phyloP scores from a whole-genome alignment of 2,888 invertebrate genomes.

The Crossocerus cetratus region DNA sequence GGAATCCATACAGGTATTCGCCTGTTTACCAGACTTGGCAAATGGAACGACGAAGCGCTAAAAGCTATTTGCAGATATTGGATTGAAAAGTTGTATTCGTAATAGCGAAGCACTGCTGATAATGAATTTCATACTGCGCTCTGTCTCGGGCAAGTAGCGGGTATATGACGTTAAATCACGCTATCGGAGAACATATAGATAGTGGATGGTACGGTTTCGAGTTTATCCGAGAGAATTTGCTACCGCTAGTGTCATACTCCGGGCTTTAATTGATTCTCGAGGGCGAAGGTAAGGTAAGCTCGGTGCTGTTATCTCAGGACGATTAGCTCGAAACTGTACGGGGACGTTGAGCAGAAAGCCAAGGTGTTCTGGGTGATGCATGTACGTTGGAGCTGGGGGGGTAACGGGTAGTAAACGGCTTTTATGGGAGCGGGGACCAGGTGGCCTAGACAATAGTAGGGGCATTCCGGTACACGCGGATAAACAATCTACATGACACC shows the following conservation, averaged over 20 bases:
- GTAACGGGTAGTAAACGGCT: slow-evolving; percentile 48
- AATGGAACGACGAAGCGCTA: too few species aligned
- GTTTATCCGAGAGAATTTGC: slow-evolving; percentile 7
- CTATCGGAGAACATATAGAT: slow-evolving; percentile 23
- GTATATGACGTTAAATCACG: slow-evolving; percentile 29
- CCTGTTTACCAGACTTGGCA: too few species aligned
- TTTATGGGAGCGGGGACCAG: slow-evolving; percentile 50
- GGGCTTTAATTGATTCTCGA: neutral
- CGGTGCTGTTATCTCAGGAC: neutral
- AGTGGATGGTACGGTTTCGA: slow-evolving; percentile 34
- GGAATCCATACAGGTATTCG: too few species aligned
- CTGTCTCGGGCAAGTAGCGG: too few species aligned
- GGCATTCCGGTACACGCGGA: slow-evolving; percentile 50
- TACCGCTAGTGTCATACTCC: too few species aligned
- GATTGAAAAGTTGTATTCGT: too few species aligned
- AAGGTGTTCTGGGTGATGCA: slow-evolving; percentile 55
- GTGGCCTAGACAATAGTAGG: slow-evolving; percentile 49
- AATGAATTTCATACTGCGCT: too few species aligned
- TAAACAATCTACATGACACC: slow-evolving; percentile 45
- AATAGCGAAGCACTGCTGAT: too few species aligned
- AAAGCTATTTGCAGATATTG: too few species aligned
- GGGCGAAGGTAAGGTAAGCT: slow-evolving; percentile 1
- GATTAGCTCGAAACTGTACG: slow-evolving; percentile 39
- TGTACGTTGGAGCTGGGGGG: slow-evolving; percentile 40
- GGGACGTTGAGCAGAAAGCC: slow-evolving; percentile 59